Percentiles rank a stretch among this genome's conserved stretches.
Evolutionary conservation across 2,113 vertebrate species (phyloP).

Genomic region (Seriola rivoliana): DNA sequence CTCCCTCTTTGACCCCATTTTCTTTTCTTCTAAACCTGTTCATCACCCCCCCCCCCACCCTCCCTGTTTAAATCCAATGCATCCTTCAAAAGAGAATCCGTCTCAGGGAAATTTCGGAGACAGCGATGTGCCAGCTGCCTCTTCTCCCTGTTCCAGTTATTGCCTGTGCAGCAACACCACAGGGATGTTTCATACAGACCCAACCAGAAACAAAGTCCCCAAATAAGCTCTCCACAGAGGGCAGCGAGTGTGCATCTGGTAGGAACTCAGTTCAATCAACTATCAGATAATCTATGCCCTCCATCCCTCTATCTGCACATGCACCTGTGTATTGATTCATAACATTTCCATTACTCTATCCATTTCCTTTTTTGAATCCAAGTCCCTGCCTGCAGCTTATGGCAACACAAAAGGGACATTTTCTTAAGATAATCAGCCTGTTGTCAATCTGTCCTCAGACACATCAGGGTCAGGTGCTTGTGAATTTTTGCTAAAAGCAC

Average conservation of each 20-base stretch:
- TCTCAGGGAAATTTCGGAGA: slow-evolving; percentile 19
- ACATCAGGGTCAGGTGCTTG: slow-evolving; percentile 2
- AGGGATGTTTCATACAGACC: slow-evolving; percentile 42
- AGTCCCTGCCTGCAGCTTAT: not conserved
- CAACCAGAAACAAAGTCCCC: slow-evolving; percentile 42
- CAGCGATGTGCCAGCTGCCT: slow-evolving; percentile 60
- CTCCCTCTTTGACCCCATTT: slow-evolving; percentile 60
- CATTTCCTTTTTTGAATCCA: slow-evolving; percentile 15
- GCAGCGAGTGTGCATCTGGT: slow-evolving; percentile 50
- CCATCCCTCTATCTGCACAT: slow-evolving; percentile 37
- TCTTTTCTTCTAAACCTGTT: slow-evolving; percentile 45
- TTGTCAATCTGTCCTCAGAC: slow-evolving; percentile 3
- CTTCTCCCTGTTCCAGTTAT: slow-evolving; percentile 39
- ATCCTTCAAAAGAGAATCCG: slow-evolving; percentile 56
- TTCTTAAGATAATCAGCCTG: slow-evolving; percentile 10
- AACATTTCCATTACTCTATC: slow-evolving; percentile 20
- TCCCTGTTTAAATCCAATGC: slow-evolving; percentile 49
- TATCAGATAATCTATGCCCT: slow-evolving; percentile 37
- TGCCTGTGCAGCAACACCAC: slow-evolving; percentile 48
- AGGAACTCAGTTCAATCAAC: slow-evolving; percentile 54
- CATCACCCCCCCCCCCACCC: not conserved
- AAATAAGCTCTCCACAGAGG: slow-evolving; percentile 42
- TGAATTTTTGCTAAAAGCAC: slow-evolving; percentile 11
- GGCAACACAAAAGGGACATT: slow-evolving; percentile 9
- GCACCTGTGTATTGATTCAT: slow-evolving; percentile 56